Conservation (phyloP, 2,888 invertebrate species). For the Campoplex capitator region DNA sequence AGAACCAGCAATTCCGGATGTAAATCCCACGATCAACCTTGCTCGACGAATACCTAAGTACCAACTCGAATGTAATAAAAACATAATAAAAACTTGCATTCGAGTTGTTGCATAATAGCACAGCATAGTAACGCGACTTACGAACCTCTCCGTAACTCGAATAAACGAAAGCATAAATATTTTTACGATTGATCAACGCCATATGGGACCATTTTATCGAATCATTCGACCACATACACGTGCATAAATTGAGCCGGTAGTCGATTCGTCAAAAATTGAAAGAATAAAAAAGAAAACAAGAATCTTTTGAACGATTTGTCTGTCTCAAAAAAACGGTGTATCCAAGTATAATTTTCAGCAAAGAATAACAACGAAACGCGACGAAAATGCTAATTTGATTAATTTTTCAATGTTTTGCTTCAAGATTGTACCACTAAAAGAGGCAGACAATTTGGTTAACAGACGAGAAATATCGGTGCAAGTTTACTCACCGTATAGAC, state of each 20-base stretch:
- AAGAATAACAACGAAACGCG: background rate
- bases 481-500: slow-evolving; percentile 62
- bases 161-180: slow-evolving; percentile 33
- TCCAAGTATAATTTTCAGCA: background rate
- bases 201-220: slow-evolving; percentile 14
- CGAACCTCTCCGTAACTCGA: slow-evolving; percentile 34
- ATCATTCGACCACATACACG: slow-evolving; percentile 19
- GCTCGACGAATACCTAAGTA: slow-evolving; percentile 51
- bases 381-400: background rate
- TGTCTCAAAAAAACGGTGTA: background rate
- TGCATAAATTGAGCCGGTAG: background rate
- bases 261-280: background rate
- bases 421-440: background rate
- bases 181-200: slow-evolving; percentile 33
- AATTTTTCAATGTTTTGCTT: background rate
- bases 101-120: slow-evolving; percentile 40
- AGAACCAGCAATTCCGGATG: slow-evolving; percentile 55
- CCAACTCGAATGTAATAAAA: slow-evolving; percentile 25
- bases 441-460: background rate
- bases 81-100: slow-evolving; percentile 47
- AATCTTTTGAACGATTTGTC: background rate
- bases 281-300: background rate
- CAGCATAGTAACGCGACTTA: slow-evolving; percentile 21
- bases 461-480: background rate
- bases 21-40: slow-evolving; percentile 56